Conservation (phyloP, 2,888 invertebrate genomes). For the Cylloceria caligata region DNA sequence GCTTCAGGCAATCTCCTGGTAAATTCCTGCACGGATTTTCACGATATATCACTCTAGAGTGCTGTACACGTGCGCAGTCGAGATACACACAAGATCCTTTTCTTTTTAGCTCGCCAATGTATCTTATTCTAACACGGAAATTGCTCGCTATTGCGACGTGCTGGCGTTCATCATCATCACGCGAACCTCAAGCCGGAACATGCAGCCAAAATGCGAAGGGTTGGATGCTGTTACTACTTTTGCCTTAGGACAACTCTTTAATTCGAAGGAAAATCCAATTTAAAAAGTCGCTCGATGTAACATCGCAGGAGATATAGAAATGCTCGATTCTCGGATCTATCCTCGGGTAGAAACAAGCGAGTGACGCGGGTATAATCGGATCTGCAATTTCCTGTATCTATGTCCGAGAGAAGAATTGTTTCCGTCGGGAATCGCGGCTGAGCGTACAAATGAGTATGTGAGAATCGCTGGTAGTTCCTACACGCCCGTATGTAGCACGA, state of each 20-base stretch:
- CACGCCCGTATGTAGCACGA: slow-evolving; percentile 13
- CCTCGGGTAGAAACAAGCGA: slow-evolving; percentile 12
- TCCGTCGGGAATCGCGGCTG: slow-evolving; percentile 48
- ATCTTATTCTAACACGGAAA: slow-evolving; percentile 7
- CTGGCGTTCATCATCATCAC: neutral
- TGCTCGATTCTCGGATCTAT: slow-evolving; percentile 28
- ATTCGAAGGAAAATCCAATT: slow-evolving; percentile 44
- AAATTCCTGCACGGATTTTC: slow-evolving; percentile 2
- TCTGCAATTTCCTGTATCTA: slow-evolving; percentile 63
- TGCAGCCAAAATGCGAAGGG: neutral
- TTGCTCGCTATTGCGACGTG: slow-evolving; percentile 8
- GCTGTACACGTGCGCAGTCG: neutral
- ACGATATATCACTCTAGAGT: neutral
- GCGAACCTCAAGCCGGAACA: neutral
- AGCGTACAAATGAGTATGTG: slow-evolving; percentile 25
- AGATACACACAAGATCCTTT: neutral
- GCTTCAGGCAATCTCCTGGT: neutral
- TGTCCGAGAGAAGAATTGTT: slow-evolving; percentile 63
- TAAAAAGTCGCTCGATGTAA: slow-evolving; percentile 10
- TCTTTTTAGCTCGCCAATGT: neutral
- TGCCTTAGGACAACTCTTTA: neutral
- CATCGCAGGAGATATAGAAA: neutral
- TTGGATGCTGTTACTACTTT: neutral
- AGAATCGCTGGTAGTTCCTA: slow-evolving; percentile 23
- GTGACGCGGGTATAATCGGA: slow-evolving; percentile 64